A percentile compares a stretch with the other conserved stretches of the same genome.
phyloP scores from a whole-genome alignment of 2,888 invertebrate genomes.

The Orchesella flavescens region DNA sequence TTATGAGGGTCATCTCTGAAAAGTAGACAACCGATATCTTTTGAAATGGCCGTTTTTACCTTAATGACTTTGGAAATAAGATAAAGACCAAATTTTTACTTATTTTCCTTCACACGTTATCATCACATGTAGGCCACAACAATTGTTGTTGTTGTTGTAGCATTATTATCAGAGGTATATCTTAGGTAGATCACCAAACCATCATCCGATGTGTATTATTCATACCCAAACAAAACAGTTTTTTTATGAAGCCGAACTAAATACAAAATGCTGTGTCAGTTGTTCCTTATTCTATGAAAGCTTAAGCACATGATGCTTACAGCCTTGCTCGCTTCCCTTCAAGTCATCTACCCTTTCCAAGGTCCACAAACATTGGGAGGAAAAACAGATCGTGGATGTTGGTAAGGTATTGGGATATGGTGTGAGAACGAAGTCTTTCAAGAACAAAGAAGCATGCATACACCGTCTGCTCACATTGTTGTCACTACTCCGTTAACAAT shows the following conservation, averaged over 20 bases:
- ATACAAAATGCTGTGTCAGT: neutral
- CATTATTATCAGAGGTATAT: too few relatives aligned
- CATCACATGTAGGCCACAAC: neutral
- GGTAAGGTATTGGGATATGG: neutral
- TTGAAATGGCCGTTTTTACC: neutral
- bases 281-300: conserved; percentile 1
- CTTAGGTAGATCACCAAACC: neutral
- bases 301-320: neutral
- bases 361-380: conserved; percentile 17
- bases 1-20: too few relatives aligned
- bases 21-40: neutral
- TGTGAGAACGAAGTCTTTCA: conserved; percentile 34
- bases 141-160: neutral
- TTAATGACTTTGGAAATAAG: conserved; percentile 3
- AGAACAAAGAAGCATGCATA: neutral
- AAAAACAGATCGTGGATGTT: conserved; percentile 12
- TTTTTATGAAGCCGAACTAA: neutral
- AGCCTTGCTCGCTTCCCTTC: neutral
- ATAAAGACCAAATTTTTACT: neutral
- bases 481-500: conserved; percentile 12
- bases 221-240: neutral
- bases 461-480: neutral
- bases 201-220: neutral
- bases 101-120: neutral
- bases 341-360: neutral